Evolutionary conservation across 2,888 invertebrate genomes (phyloP).

Genomic region (Axea sp.): DNA sequence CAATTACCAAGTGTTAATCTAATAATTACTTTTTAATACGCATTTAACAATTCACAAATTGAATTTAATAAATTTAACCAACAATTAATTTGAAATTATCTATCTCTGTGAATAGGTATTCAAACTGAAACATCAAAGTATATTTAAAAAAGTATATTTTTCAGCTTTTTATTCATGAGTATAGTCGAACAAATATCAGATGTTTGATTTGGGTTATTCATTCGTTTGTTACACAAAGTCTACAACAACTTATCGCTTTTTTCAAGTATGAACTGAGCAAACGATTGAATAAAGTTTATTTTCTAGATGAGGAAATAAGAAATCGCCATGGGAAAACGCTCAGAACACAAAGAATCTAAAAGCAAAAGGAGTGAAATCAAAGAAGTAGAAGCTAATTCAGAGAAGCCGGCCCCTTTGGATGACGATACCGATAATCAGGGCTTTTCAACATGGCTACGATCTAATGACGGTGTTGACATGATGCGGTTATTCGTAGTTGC

Average conservation of each 20-base stretch:
- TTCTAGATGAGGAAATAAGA: slow-evolving; percentile 62
- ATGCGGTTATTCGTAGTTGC: slow-evolving; percentile 90
- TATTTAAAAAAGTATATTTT: no score
- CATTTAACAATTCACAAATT: no score
- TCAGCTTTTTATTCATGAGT: no score
- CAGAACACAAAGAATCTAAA: slow-evolving; percentile 64
- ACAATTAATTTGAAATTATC: no score
- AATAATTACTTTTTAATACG: no score
- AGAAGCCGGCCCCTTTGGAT: slow-evolving; percentile 58
- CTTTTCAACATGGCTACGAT: slow-evolving; percentile 77
- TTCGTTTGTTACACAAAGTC: no score
- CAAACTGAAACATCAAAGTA: no score
- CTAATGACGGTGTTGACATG: slow-evolving; percentile 85
- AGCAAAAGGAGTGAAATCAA: slow-evolving; percentile 51
- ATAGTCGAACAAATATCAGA: slow-evolving; percentile 5
- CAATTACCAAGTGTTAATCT: no score
- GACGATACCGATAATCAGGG: slow-evolving; percentile 74
- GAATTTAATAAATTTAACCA: no score
- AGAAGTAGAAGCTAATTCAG: slow-evolving; percentile 59
- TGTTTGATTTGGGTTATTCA: slow-evolving; percentile 7
- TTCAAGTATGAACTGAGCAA: no score
- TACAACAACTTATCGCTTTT: no score
- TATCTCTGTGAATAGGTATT: no score
- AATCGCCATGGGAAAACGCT: slow-evolving; percentile 70
- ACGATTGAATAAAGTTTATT: slow-evolving; percentile 47